Percentiles rank a stretch among this genome's conserved stretches.
phyloP scores from a whole-genome alignment of 2,113 vertebrate species.

The Tupaia chinensis region DNA sequence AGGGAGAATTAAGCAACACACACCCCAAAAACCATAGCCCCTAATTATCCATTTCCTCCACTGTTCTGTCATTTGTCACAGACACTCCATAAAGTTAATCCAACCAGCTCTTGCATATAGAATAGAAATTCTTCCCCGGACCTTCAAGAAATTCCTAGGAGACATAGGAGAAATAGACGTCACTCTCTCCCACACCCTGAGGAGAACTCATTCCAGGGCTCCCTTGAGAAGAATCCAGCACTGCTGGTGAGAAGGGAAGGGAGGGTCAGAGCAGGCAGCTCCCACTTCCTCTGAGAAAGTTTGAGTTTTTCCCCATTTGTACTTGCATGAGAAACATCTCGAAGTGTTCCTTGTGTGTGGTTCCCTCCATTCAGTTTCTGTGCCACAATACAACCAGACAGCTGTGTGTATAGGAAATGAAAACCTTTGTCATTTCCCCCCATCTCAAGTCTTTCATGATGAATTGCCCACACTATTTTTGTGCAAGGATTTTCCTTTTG shows the following conservation, averaged over 20 bases:
- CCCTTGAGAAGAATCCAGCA: too few species aligned
- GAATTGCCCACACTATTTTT: neutral
- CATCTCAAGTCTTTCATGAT: neutral
- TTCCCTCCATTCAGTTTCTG: neutral
- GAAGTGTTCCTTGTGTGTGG: neutral
- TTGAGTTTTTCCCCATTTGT: neutral
- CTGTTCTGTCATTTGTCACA: conserved; percentile 44
- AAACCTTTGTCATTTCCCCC: neutral
- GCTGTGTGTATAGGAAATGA: neutral
- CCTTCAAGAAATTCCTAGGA: neutral
- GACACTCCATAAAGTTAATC: conserved; percentile 70
- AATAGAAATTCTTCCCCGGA: conserved; percentile 50
- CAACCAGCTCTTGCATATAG: neutral
- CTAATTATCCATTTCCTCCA: conserved; percentile 39
- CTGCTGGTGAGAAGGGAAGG: neutral
- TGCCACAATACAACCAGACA: neutral
- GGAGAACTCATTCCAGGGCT: neutral
- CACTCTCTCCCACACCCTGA: neutral
- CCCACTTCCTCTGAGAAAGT: neutral
- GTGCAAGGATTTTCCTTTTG: neutral
- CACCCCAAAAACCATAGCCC: neutral
- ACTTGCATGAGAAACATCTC: neutral
- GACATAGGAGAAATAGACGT: neutral
- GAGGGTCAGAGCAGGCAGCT: too few species aligned
- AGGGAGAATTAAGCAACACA: neutral